Base-by-base conservation (phyloP, 2,113 vertebrate species). In the Vidua chalybeata region DNA sequence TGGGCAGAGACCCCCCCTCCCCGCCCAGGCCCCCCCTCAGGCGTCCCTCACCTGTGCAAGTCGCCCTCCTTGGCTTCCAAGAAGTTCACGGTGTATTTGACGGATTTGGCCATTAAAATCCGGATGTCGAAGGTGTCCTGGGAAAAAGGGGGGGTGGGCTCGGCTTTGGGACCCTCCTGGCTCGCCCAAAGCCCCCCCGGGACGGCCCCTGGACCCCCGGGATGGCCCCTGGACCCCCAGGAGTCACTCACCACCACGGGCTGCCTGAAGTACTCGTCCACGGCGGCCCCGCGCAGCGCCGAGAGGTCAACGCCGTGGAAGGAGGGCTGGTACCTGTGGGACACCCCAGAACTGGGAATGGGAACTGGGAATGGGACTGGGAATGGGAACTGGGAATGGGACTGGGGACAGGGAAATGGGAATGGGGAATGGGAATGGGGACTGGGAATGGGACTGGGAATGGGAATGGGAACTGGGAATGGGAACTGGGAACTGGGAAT, bases 181-280 rank as follows among this genome's bases (percentile, higher is more conserved):
- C 3, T 26, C 9, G 14, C 18, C 41, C 19, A 2, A 1, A 61
- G 43, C n/a, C 33, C 45, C n/a, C 67, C 41, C 41, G 13, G 41
- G 13, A 41, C 41, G 11, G 11, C 11, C 41, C 41, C 41, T 11
- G 41, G 41, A 35, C 45, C n/a, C 67, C 41, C 41, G 13, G 41
- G 13, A 41, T 12, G 11, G 11, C 11, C 41, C 41, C 41, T 11
- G 41, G 41, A n/a, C n/a, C n/a, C n/a, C n/a, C n/a, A n/a, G n/a
- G n/a, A n/a, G 62, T 31, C 61, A 95, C 98, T 80, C 97, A 99
- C 99, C 98, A 99, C 99, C 49, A 99, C 99, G 23, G 99, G 99
- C 98, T 99, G 99, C 72, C 98, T 98, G 97, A 99, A 99, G 95
- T 99, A 99, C 93, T 99, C 99, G 6, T 99, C 99, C 83, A 99